Evolutionary conservation across 1,140 invertebrate genomes (phyloP).

Genomic region (Trypoxylus dichotomus): DNA sequence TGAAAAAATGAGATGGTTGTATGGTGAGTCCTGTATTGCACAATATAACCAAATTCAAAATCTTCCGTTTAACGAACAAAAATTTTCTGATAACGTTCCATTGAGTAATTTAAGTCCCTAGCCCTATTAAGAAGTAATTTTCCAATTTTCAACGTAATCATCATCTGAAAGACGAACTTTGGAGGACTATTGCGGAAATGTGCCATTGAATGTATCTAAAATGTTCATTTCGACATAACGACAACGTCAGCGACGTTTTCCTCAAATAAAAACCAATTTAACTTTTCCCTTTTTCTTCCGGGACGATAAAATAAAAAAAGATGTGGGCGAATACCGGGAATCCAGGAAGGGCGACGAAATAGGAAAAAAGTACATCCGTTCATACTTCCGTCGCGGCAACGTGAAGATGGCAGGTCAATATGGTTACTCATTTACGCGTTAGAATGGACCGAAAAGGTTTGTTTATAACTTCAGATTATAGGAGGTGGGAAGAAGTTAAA

Average conservation of each 20-base stretch:
- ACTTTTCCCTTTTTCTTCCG: not conserved
- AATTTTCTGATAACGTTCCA: no score
- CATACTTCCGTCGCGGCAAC: not conserved
- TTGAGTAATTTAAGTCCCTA: no score
- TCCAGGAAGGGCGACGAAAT: not conserved
- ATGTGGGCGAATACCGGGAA: not conserved
- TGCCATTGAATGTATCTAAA: not conserved
- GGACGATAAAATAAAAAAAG: not conserved
- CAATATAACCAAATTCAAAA: no score
- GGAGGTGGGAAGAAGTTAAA: not conserved
- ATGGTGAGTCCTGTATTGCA: no score
- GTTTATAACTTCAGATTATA: not conserved
- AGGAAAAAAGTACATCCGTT: not conserved
- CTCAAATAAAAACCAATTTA: conserved; percentile 1
- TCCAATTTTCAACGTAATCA: no score
- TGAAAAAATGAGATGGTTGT: no score
- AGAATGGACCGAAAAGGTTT: not conserved
- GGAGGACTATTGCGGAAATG: no score
- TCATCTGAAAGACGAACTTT: no score
- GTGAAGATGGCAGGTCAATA: not conserved
- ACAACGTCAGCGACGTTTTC: not conserved
- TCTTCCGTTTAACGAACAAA: no score
- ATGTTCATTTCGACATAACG: not conserved
- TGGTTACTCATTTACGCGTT: not conserved
- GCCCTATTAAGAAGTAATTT: no score